Conservation (phyloP, 2,797 vertebrate species). For the Crocodylus rhombifer region DNA sequence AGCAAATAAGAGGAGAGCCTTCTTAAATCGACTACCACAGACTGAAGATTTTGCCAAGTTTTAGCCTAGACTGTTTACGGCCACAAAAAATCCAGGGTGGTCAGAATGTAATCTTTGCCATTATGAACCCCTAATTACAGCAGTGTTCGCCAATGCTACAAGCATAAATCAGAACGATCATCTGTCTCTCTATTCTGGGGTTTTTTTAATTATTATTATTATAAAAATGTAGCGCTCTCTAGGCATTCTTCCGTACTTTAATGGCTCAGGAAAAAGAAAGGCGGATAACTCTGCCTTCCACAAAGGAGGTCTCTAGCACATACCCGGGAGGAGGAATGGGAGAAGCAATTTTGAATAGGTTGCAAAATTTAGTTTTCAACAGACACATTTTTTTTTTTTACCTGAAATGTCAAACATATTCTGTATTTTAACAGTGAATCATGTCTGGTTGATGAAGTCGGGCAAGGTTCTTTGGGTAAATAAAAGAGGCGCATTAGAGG, state of each 20-base stretch:
- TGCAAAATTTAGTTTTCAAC: not conserved
- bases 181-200: not conserved
- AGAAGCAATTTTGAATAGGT: not conserved
- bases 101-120: not conserved
- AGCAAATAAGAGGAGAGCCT: not conserved
- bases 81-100: accelerated
- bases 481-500: not conserved
- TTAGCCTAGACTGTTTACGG: not conserved
- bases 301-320: not conserved
- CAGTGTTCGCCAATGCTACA: not conserved
- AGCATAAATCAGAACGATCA: not conserved
- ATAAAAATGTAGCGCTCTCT: not conserved
- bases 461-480: not conserved
- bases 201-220: not conserved
- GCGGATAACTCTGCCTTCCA: slow-evolving; percentile 10
- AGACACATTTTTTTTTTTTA: no score
- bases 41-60: accelerated
- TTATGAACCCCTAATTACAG: not conserved
- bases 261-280: not conserved
- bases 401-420: no score
- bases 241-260: not conserved
- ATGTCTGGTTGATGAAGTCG: not conserved
- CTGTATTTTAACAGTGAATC: not conserved
- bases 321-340: not conserved
- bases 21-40: not conserved